Evolutionary conservation across 1,140 invertebrate species (phyloP), one percentile per base, ranked within the genome.

Genomic region (Tyrophagus putrescentiae): DNA sequence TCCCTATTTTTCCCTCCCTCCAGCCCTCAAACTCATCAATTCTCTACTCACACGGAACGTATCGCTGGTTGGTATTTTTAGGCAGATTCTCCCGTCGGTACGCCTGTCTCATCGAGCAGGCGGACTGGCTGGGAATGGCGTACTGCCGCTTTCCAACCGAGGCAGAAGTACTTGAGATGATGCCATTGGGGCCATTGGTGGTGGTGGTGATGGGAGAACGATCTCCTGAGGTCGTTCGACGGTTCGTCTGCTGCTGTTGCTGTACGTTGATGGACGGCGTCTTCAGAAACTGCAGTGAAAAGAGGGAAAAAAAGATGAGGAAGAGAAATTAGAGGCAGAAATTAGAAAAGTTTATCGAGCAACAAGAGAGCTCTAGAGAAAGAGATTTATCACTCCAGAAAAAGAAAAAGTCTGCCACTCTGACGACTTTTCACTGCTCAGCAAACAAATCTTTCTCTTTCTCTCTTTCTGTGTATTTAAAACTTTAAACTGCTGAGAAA

Each of bases 11-110:
- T n/a, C 36, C n/a, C 36, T 39, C 36, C 13, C 36, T 39, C 36
- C 36, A 39, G n/a, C 36, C 36, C 36, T 39, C 36, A 39, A n/a
- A 39, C 36, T 39, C 36, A n/a, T n/a, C n/a, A n/a, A n/a, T n/a
- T n/a, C n/a, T n/a, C 23, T 18, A 31, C 52, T 54, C 25, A 54
- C 52, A 54, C n/a, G 52, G 52, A 54, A 54, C 52, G 25, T 27
- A 54, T 54, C 25, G n/a, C 39, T 54, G 52, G 25, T 54, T 54
- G 25, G 1, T 31, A 54, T 54, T 54, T 54, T 54, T 54, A 27
- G 13, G 7, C 11, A 31, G 25, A 54, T 54, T 54, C 27, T 54
- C 52, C 25, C 27, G 52, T 31, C 39, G 32, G 21, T 31, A 18
- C 3, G 52, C 52, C 18, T 54, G 52, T 3, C 52, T 31, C 13